Evolutionary conservation across 2,113 vertebrate genomes (phyloP), one percentile per base, ranked within the genome.

Genomic region (Myanophis thanlyinensis): DNA sequence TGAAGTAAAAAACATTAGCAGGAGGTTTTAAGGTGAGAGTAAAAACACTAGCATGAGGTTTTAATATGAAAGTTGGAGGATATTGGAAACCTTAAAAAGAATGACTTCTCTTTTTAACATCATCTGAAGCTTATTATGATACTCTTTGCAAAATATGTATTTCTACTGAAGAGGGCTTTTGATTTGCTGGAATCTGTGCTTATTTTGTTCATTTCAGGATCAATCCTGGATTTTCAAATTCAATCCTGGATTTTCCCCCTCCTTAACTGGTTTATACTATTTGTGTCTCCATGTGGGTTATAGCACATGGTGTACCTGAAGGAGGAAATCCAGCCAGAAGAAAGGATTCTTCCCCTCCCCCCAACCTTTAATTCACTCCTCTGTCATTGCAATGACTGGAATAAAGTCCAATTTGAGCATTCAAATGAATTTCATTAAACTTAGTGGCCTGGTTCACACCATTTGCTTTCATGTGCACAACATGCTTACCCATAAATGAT

Each of bases 1-100:
- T 51, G 90, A 93, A 20, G 73, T 85, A 48, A 7, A 90, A 90
- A 80, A 56, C 90, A 93, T 3, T 89, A 90, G 59, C 91, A 11
- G 51, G 35, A 67, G 93, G 20, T 5, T 91, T 94, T 35, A 67
- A 35, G 5, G 35, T 35, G n/a, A 62, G 80, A 92, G 85, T 3
- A 7, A 90, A n/a, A 80, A 56, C 90, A 93, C 5, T 89, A 90
- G 59, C 91, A 11, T 53, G 35, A 67, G 93, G 20, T 5, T 91
- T 94, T 35, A 67, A 35, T 5, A 67, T 35, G n/a, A 62, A 62
- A 92, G 85, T 3, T 40, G 3, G 0, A 87, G 85, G 85, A n/a
- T 10, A 10, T 47, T 3, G n/a, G 0, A 0, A 95, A 84, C 5
- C 54, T 44, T 90, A 12, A 3, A 93, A 93, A 51, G 48, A 4